A percentile compares a stretch with the other conserved stretches of the same genome.
Conservation (phyloP, 2,888 invertebrate genomes). For the Muschampia staudingeri region DNA sequence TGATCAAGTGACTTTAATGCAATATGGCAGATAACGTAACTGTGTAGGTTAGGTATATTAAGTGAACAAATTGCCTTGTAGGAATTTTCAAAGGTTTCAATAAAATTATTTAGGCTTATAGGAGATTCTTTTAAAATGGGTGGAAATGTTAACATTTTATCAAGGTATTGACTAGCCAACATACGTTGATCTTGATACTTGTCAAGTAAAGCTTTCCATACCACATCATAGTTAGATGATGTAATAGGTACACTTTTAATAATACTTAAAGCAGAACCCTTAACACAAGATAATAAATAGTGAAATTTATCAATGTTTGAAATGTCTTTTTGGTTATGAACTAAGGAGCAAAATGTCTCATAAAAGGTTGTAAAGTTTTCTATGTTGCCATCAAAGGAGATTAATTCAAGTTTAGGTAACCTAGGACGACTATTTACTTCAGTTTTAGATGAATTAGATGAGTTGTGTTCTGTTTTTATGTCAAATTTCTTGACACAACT, state of each 20-base stretch:
- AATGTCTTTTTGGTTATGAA: slow-evolving; percentile 3
- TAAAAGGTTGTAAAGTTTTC: background rate
- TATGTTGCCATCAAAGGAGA: slow-evolving; percentile 5
- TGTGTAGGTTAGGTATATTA: slow-evolving; percentile 3
- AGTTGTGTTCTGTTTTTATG: background rate
- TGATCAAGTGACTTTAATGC: slow-evolving; percentile 1
- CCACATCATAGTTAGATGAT: slow-evolving; percentile 4
- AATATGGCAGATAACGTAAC: slow-evolving; percentile 12
- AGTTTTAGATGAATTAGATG: background rate
- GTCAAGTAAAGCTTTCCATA: slow-evolving; percentile 21
- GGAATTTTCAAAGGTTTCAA: slow-evolving; percentile 27
- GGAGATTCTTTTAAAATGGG: slow-evolving; percentile 7
- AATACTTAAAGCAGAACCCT: slow-evolving; percentile 21
- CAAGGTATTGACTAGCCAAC: slow-evolving; percentile 28
- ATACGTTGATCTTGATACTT: slow-evolving; percentile 27
- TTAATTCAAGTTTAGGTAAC: slow-evolving; percentile 27
- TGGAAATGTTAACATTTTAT: slow-evolving; percentile 25
- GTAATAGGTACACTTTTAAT: slow-evolving; percentile 28
- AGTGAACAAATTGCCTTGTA: slow-evolving; percentile 7
- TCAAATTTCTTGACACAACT: background rate
- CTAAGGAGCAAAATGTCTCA: background rate
- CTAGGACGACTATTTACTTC: slow-evolving; percentile 13
- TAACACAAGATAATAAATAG: slow-evolving; percentile 15
- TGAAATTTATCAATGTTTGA: slow-evolving; percentile 5
- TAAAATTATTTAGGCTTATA: slow-evolving; percentile 25